phyloP scores from a whole-genome alignment of 92 coral and sea anemone genomes.

The Porites lobata region DNA sequence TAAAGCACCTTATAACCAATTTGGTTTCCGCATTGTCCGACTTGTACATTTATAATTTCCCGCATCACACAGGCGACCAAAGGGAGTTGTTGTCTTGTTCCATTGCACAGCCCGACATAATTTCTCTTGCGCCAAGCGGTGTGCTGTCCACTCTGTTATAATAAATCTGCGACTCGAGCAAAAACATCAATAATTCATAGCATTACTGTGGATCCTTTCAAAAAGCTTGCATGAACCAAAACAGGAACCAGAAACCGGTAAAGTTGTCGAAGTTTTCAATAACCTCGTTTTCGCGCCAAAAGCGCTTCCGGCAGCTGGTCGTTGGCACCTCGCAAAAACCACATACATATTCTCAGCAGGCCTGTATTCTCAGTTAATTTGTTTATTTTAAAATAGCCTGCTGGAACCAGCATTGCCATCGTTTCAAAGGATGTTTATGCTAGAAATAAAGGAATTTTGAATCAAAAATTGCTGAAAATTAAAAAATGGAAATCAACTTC shows the following conservation, averaged over 20 bases:
- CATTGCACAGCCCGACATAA: constrained; percentile 31
- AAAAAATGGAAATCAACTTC: too few relatives aligned
- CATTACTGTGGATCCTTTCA: constrained; percentile 34
- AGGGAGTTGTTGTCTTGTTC: neutral
- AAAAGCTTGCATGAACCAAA: constrained; percentile 16
- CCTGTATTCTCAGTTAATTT: neutral
- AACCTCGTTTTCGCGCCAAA: constrained; percentile 77
- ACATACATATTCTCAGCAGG: neutral
- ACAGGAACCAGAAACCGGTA: constrained; percentile 88
- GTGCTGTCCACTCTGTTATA: constrained; percentile 28
- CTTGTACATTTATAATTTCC: constrained; percentile 90
- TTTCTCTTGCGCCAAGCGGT: constrained; percentile 36
- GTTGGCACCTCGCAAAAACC: neutral
- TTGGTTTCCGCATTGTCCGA: constrained; percentile 96
- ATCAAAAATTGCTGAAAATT: too few relatives aligned
- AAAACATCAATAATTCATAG: constrained; percentile 49
- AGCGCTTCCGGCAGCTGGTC: constrained; percentile 76
- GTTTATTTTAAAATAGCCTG: too few relatives aligned
- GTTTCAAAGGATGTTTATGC: too few relatives aligned
- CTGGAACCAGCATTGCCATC: too few relatives aligned
- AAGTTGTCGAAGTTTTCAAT: constrained; percentile 51
- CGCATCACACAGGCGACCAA: constrained; percentile 71
- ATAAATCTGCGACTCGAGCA: constrained; percentile 40
- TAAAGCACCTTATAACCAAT: constrained; percentile 84
- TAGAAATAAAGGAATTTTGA: too few relatives aligned